phyloP scores from a whole-genome alignment of 2,113 vertebrate genomes.

The Melanerpes formicivorus region DNA sequence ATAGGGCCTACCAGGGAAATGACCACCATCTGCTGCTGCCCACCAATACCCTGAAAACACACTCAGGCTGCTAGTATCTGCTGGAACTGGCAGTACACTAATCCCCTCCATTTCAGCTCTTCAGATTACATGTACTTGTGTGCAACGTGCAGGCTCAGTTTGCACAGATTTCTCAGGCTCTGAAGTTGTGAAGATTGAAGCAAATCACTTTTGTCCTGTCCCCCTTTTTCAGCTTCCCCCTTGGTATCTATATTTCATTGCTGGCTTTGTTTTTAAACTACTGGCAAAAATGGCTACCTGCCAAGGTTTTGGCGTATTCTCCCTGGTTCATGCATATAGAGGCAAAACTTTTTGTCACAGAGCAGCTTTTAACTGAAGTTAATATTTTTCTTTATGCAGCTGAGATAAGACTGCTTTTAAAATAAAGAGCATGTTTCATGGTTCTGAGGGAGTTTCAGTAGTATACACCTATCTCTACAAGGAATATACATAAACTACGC shows the following conservation, averaged over 20 bases:
- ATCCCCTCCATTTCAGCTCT: slow-evolving; percentile 24
- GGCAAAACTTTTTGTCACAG: not conserved
- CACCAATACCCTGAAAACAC: slow-evolving; percentile 32
- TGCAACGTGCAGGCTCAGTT: not conserved
- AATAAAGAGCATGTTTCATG: not conserved
- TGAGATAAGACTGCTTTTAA: not conserved
- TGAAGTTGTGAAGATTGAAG: not conserved
- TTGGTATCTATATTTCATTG: not conserved
- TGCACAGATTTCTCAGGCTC: not conserved
- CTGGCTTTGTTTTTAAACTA: not conserved
- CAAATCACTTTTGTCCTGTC: not conserved
- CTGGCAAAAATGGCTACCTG: not conserved
- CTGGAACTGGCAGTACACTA: not conserved
- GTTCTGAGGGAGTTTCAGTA: not conserved
- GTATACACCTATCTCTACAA: not conserved
- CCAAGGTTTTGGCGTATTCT: not conserved
- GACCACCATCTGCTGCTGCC: slow-evolving; percentile 67
- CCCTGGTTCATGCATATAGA: not conserved
- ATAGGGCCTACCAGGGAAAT: slow-evolving; percentile 54
- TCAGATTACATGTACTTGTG: not conserved
- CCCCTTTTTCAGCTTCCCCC: not conserved
- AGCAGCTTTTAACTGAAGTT: not conserved
- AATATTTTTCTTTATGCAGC: not conserved
- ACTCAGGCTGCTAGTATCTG: not conserved
- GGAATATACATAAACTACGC: not conserved